Conservation (phyloP, 1,140 invertebrate species). For the Xylocopa sonorina region DNA sequence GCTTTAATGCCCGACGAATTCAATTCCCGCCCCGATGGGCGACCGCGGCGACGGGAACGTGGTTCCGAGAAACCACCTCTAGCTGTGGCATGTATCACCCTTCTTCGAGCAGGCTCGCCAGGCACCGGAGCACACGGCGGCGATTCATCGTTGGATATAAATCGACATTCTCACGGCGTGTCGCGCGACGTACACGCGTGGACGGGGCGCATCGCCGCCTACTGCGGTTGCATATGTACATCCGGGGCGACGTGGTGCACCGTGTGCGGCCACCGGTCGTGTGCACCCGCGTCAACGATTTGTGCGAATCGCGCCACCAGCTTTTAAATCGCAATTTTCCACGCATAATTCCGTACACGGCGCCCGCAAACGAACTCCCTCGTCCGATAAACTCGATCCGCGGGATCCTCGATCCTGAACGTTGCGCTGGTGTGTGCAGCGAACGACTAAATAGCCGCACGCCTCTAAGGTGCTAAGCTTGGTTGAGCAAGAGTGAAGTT, state of each 20-base stretch:
- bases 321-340: constrained; percentile 72
- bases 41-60: neutral
- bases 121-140: constrained; percentile 38
- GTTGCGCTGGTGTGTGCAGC: neutral
- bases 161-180: constrained; percentile 54
- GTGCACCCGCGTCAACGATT: constrained; percentile 25
- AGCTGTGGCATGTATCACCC: neutral
- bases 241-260: constrained; percentile 7
- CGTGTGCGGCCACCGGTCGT: constrained; percentile 39
- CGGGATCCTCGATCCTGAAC: neutral
- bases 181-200: constrained; percentile 45
- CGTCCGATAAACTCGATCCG: neutral
- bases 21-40: constrained; percentile 4
- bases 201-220: constrained; percentile 42
- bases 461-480: too few species aligned
- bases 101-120: neutral
- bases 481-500: too few species aligned
- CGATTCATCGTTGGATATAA: constrained; percentile 65
- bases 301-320: constrained; percentile 39
- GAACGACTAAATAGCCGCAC: neutral
- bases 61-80: constrained; percentile 10
- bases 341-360: constrained; percentile 60
- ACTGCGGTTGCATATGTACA: constrained; percentile 48
- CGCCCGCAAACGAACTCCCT: constrained; percentile 53
- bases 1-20: constrained; percentile 11